Percentiles rank a stretch among this genome's conserved stretches.
Conservation (phyloP, 2,888 invertebrate genomes). For the Andrena bucephala region DNA sequence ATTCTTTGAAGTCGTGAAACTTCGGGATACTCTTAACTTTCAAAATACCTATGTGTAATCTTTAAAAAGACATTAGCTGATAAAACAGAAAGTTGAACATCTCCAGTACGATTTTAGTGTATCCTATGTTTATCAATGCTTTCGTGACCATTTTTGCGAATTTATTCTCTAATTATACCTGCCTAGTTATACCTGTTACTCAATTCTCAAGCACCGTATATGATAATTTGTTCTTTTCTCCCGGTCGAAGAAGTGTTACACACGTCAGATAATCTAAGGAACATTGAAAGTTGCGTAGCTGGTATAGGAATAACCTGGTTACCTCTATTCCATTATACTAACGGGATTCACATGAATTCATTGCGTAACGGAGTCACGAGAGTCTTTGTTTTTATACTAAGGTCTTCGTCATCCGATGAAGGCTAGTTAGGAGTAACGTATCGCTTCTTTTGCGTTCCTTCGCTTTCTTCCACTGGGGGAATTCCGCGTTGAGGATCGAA, state of each 20-base stretch:
- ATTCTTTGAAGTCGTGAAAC: too few relatives aligned
- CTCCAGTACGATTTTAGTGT: too few relatives aligned
- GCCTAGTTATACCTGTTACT: too few relatives aligned
- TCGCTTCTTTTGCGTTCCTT: neutral
- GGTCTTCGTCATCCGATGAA: conserved; percentile 12
- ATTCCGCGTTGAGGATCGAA: too few relatives aligned
- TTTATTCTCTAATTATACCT: too few relatives aligned
- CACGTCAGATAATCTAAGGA: neutral
- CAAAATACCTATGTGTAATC: too few relatives aligned
- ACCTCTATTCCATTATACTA: conserved; percentile 76
- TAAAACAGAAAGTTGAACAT: too few relatives aligned
- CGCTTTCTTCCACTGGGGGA: neutral
- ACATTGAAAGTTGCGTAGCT: conserved; percentile 10
- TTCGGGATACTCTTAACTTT: too few relatives aligned
- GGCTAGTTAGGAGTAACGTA: neutral
- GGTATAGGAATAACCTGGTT: conserved; percentile 71
- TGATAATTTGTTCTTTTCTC: neutral
- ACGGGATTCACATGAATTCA: conserved; percentile 72
- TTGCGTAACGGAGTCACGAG: conserved; percentile 66
- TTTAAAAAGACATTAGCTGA: too few relatives aligned
- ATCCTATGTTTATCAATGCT: too few relatives aligned
- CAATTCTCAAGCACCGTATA: neutral
- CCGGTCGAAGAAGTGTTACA: neutral
- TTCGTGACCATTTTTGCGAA: too few relatives aligned
- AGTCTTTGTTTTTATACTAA: conserved; percentile 29